Evolutionary conservation across 2,888 invertebrate species (phyloP).

Genomic region (Drosophila subquinaria): DNA sequence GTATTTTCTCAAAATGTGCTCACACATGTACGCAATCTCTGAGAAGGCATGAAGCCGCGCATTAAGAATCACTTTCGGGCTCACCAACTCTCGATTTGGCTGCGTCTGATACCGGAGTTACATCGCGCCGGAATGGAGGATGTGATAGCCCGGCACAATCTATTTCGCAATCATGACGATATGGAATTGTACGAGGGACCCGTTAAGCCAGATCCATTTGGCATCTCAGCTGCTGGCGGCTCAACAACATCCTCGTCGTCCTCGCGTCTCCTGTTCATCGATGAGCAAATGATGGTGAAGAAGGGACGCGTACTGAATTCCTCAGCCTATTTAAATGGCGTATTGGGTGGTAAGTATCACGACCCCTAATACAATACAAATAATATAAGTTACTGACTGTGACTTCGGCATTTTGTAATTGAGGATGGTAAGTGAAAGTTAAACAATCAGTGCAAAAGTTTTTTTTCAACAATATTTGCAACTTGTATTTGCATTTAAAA

Average conservation of each 20-base stretch:
- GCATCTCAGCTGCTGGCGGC: constrained; percentile 74
- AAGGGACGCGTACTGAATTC: constrained; percentile 80
- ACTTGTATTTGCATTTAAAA: not conserved
- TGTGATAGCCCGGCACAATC: constrained; percentile 94
- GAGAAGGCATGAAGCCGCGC: constrained; percentile 93
- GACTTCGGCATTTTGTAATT: constrained; percentile 14
- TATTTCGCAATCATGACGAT: constrained; percentile 95
- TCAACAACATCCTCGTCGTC: constrained; percentile 49
- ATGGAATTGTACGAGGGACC: constrained; percentile 95
- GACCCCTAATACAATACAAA: constrained; percentile 23
- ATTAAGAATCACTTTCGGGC: constrained; percentile 97
- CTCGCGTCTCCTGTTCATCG: constrained; percentile 82
- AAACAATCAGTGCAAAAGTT: constrained; percentile 4
- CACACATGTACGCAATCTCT: constrained; percentile 18
- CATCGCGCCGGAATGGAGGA: constrained; percentile 96
- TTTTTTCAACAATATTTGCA: not conserved
- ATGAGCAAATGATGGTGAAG: constrained; percentile 84
- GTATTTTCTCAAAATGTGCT: constrained; percentile 5
- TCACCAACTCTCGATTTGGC: constrained; percentile 97
- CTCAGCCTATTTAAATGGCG: constrained; percentile 81
- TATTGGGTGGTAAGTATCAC: constrained; percentile 83
- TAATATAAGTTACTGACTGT: constrained; percentile 7
- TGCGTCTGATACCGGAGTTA: constrained; percentile 95
- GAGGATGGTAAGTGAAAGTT: constrained; percentile 14
- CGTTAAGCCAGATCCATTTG: constrained; percentile 93